Evolutionary conservation across 2,888 invertebrate species (phyloP).

Genomic region (Cryptops parisi): DNA sequence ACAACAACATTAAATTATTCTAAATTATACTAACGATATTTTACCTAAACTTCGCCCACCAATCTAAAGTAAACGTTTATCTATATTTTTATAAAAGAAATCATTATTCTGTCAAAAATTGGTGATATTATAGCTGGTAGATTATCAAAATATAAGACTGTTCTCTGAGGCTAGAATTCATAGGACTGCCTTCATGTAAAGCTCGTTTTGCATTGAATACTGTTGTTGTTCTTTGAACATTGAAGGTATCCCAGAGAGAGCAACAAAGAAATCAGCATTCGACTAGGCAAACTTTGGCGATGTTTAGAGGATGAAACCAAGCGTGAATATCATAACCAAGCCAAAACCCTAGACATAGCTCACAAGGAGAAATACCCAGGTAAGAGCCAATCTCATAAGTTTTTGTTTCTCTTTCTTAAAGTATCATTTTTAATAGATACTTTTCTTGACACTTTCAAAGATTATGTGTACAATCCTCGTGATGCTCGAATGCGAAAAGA

Average conservation of each 20-base stretch:
- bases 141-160: too few relatives aligned
- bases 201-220: too few relatives aligned
- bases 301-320: slow-evolving; percentile 39
- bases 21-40: too few relatives aligned
- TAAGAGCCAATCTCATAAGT: not conserved
- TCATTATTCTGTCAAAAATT: too few relatives aligned
- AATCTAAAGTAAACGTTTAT: too few relatives aligned
- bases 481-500: slow-evolving; percentile 43
- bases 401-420: not conserved
- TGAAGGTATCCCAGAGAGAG: slow-evolving; percentile 37
- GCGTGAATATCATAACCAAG: slow-evolving; percentile 21
- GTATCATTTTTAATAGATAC: not conserved
- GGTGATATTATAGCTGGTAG: too few relatives aligned
- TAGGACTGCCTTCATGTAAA: too few relatives aligned
- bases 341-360: slow-evolving; percentile 32
- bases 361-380: slow-evolving; percentile 46
- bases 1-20: too few relatives aligned
- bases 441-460: slow-evolving; percentile 20
- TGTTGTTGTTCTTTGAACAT: not conserved
- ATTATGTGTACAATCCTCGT: slow-evolving; percentile 49
- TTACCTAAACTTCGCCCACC: too few relatives aligned
- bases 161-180: too few relatives aligned
- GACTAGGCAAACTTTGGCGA: slow-evolving; percentile 45
- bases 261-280: slow-evolving; percentile 46
- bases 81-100: too few relatives aligned